These are phyloP conservation scores for Semibalanus balanoides DNA, from an alignment of 1,140 invertebrate genomes.

Conservation along the genomic window DNA sequence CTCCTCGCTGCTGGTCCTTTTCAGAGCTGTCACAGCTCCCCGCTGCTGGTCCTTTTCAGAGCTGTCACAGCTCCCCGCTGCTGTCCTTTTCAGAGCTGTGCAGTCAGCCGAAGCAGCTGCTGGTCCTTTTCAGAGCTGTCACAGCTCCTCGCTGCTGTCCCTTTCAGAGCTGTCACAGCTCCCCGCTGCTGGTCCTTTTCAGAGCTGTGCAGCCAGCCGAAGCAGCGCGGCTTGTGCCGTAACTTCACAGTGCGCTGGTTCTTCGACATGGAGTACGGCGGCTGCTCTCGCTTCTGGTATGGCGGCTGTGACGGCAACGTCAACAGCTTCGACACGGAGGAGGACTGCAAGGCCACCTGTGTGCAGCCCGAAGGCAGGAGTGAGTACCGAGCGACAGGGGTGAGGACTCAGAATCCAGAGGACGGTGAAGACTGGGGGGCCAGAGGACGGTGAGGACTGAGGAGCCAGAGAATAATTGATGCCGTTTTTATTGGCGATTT, in stretches of 20 bases:
- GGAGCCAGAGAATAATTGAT: too few relatives aligned
- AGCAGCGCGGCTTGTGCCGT: constrained; percentile 59
- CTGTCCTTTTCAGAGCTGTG: too few relatives aligned
- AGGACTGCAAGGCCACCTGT: not conserved
- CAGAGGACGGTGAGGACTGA: too few relatives aligned
- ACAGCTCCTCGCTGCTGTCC: too few relatives aligned
- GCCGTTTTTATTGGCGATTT: too few relatives aligned
- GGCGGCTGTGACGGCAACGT: constrained; percentile 85
- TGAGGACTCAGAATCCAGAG: not conserved
- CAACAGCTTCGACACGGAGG: constrained; percentile 57
- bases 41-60: too few relatives aligned
- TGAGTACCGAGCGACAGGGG: not conserved
- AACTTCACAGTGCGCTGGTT: constrained; percentile 76
- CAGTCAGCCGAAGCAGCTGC: not conserved
- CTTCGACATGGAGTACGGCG: constrained; percentile 73
- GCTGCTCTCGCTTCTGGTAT: constrained; percentile 87
- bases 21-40: too few relatives aligned
- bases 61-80: too few relatives aligned
- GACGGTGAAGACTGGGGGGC: too few relatives aligned
- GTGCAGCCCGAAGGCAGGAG: not conserved
- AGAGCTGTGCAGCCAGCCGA: constrained; percentile 54
- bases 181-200: not conserved
- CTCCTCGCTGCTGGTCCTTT: too few relatives aligned
- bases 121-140: too few relatives aligned
- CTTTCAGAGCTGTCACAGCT: too few relatives aligned